Conservation (phyloP, 1,140 invertebrate species). For the Holcopasites calliopsidis region DNA sequence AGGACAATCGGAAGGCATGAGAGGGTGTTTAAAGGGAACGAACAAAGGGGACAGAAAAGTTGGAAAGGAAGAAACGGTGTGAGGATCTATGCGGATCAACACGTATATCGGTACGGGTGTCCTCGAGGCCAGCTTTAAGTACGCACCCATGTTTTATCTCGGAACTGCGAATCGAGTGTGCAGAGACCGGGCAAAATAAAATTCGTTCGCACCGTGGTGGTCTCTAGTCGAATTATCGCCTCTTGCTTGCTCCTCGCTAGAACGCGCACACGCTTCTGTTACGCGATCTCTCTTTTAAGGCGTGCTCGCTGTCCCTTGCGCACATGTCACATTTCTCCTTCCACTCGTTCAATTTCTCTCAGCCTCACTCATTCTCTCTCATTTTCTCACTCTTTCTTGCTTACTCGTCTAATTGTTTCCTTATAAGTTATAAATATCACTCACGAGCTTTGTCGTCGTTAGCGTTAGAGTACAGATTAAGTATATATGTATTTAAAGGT, state of each 20-base stretch:
- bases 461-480: slow-evolving; percentile 52
- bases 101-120: slow-evolving; percentile 39
- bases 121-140: slow-evolving; percentile 23
- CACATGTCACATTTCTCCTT: not conserved
- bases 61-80: too few species aligned
- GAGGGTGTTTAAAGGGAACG: too few species aligned
- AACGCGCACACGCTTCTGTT: not conserved
- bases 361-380: not conserved
- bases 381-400: slow-evolving; percentile 1
- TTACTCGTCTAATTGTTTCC: slow-evolving; percentile 43
- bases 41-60: not conserved
- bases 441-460: slow-evolving; percentile 61
- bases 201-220: slow-evolving; percentile 20
- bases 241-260: not conserved
- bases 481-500: slow-evolving; percentile 46
- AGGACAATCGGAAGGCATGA: not conserved
- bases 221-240: slow-evolving; percentile 10
- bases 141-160: slow-evolving; percentile 38
- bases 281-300: slow-evolving; percentile 1
- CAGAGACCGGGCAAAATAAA: slow-evolving; percentile 23
- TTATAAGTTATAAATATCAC: slow-evolving; percentile 66
- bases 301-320: not conserved
- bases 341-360: not conserved
- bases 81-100: too few species aligned
- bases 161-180: slow-evolving; percentile 19